phyloP scores from a whole-genome alignment of 2,113 vertebrate species.

The Mola mola region DNA sequence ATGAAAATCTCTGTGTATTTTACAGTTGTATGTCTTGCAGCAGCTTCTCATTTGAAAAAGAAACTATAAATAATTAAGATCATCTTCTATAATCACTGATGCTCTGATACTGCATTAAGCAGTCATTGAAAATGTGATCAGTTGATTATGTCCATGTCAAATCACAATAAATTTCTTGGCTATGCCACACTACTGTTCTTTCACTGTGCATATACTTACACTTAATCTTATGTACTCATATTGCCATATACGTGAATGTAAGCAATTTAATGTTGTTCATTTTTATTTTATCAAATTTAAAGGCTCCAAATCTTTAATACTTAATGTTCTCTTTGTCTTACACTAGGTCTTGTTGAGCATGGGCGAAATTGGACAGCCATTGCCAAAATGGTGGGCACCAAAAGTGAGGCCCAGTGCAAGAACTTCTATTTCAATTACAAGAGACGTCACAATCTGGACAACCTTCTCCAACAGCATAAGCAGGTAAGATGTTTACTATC shows the following conservation, averaged over 20 bases:
- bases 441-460: constrained; percentile 95
- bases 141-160: not conserved
- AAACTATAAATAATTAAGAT: not conserved
- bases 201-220: not conserved
- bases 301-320: not conserved
- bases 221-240: too few species aligned
- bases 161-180: not conserved
- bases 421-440: constrained; percentile 99
- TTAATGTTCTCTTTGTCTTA: constrained; percentile 17
- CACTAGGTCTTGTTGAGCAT: constrained; percentile 92
- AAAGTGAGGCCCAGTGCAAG: constrained; percentile 98
- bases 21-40: not conserved
- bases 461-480: constrained; percentile 96
- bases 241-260: too few species aligned
- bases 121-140: not conserved
- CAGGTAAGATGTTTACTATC: constrained; percentile 76
- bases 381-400: constrained; percentile 98
- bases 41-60: not conserved
- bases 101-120: too few species aligned
- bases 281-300: too few species aligned
- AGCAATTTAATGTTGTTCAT: too few species aligned
- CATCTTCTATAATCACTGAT: too few species aligned
- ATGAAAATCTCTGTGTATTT: not conserved
- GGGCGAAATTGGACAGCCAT: constrained; percentile 98
- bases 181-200: not conserved